A percentile compares a stretch with the other conserved stretches of the same genome.
phyloP scores from a whole-genome alignment of 2,888 invertebrate genomes.

The Malthinus seriepunctatus region DNA sequence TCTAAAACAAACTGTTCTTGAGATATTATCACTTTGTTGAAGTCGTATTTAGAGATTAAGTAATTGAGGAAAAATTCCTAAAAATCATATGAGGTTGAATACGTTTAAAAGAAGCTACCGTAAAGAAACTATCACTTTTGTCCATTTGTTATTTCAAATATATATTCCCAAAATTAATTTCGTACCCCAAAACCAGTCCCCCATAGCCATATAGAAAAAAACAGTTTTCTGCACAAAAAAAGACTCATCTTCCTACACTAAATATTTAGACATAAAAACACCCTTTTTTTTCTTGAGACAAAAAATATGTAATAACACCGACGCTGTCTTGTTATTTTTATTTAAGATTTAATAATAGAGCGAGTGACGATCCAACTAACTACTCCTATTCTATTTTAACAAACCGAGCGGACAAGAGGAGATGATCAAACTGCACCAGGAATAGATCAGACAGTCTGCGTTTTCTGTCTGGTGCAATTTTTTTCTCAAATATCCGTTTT shows the following conservation, averaged over 20 bases:
- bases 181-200: no score
- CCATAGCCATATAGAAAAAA: no score
- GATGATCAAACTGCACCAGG: slow-evolving; percentile 16
- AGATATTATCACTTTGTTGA: no score
- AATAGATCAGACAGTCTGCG: slow-evolving; percentile 30
- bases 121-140: no score
- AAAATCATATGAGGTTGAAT: no score
- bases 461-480: slow-evolving; percentile 29
- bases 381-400: slow-evolving; percentile 33
- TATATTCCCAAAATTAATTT: no score
- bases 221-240: no score
- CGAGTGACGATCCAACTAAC: slow-evolving; percentile 23
- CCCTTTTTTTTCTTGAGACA: not conserved
- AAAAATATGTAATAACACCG: slow-evolving; percentile 19
- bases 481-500: slow-evolving; percentile 13
- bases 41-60: no score
- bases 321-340: slow-evolving; percentile 22
- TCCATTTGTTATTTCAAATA: no score
- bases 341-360: slow-evolving; percentile 25
- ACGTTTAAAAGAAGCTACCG: no score
- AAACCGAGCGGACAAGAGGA: slow-evolving; percentile 19
- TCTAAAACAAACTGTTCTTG: no score
- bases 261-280: slow-evolving; percentile 2
- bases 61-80: no score
- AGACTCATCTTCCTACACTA: not conserved